Percentiles rank a stretch among this genome's conserved stretches.
phyloP scores from a whole-genome alignment of 2,797 vertebrate genomes.

The Euphonia xanthogaster region DNA sequence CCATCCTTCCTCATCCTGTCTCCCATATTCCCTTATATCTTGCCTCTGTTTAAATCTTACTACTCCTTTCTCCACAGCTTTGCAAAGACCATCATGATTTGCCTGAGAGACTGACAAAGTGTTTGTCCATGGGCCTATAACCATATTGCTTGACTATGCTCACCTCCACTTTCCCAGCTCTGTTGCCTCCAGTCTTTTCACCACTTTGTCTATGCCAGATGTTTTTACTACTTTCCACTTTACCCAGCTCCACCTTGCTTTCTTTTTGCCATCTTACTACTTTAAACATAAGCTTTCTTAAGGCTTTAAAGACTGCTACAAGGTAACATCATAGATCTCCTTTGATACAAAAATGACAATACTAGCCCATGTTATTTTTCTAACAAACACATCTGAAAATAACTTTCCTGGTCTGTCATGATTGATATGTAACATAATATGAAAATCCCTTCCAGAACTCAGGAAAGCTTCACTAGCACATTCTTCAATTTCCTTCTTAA shows the following conservation, averaged over 20 bases:
- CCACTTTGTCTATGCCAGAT: not conserved
- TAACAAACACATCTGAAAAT: not conserved
- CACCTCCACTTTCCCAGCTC: not conserved
- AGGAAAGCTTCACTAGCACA: not conserved
- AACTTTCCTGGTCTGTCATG: not conserved
- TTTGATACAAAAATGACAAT: not conserved
- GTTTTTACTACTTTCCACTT: not conserved
- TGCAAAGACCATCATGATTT: not conserved
- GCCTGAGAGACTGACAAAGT: not conserved
- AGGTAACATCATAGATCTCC: not conserved
- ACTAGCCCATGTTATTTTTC: not conserved
- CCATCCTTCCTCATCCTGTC: not conserved
- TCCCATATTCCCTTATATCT: not conserved
- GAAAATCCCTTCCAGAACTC: not conserved
- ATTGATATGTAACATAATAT: not conserved
- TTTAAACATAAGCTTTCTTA: not conserved
- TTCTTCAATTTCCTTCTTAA: not conserved
- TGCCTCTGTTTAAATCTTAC: not conserved
- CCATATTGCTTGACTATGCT: not conserved
- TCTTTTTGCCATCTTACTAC: not conserved
- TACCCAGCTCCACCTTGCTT: not conserved
- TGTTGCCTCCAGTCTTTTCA: not conserved
- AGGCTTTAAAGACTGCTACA: not conserved
- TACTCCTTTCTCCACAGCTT: not conserved
- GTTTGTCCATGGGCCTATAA: not conserved